Conservation (phyloP, 2,888 invertebrate species). For the Lucinisca nassula region DNA sequence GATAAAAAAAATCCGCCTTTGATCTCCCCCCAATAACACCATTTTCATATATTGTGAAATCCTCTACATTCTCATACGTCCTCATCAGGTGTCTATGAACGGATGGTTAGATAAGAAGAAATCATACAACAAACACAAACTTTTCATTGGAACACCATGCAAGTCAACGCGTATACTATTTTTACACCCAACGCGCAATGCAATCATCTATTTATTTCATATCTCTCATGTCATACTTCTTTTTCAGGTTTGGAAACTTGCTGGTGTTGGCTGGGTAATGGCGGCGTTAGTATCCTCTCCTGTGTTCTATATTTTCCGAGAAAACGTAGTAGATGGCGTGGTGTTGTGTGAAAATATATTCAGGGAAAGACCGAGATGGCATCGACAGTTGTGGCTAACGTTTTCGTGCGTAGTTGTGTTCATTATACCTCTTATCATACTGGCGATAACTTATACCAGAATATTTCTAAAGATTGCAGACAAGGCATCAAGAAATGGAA, state of each 20-base stretch:
- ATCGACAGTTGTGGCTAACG: slow-evolving; percentile 84
- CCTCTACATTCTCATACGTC: too few species aligned
- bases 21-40: too few species aligned
- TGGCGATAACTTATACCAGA: slow-evolving; percentile 84
- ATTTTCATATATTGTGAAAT: too few species aligned
- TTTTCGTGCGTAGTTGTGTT: slow-evolving; percentile 83
- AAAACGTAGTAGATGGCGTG: slow-evolving; percentile 71
- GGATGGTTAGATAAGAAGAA: too few species aligned
- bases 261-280: slow-evolving; percentile 80
- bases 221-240: too few species aligned
- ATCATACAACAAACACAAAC: too few species aligned
- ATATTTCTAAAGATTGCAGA: slow-evolving; percentile 86
- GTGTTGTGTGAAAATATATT: slow-evolving; percentile 85
- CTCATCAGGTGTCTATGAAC: too few species aligned
- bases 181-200: too few species aligned
- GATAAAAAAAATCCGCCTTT: too few species aligned
- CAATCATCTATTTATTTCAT: too few species aligned
- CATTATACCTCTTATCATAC: slow-evolving; percentile 83
- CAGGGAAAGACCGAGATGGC: slow-evolving; percentile 76
- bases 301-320: slow-evolving; percentile 83
- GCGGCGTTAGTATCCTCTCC: slow-evolving; percentile 82
- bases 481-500: slow-evolving; percentile 81
- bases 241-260: slow-evolving; percentile 79
- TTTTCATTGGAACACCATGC: too few species aligned
- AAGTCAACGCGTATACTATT: too few species aligned